Percentiles rank a stretch among this genome's conserved stretches.
Evolutionary conservation across 2,113 vertebrate genomes (phyloP).

Genomic region (Numida meleagris): DNA sequence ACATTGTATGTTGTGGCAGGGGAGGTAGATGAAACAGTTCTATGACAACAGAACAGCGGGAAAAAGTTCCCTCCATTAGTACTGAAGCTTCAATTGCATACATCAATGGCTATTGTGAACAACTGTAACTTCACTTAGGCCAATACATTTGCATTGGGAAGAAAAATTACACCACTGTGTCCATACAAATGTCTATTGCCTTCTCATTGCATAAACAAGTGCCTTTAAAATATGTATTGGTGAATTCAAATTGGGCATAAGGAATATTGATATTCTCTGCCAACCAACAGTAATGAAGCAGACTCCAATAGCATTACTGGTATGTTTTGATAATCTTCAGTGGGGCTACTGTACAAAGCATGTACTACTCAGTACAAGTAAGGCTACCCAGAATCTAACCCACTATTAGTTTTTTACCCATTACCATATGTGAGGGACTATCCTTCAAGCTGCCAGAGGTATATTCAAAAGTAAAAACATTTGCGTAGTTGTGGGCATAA

Average conservation of each 20-base stretch:
- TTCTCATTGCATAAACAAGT: not conserved
- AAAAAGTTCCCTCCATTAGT: conserved; percentile 40
- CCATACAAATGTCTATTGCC: not conserved
- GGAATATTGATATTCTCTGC: not conserved
- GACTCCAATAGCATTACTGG: rapidly evolving
- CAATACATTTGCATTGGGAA: not conserved
- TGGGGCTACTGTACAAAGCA: rapidly evolving
- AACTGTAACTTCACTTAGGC: not conserved
- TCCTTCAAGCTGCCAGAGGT: not conserved
- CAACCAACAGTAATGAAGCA: not conserved
- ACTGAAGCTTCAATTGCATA: not conserved
- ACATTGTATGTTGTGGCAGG: not conserved
- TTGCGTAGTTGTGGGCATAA: not conserved
- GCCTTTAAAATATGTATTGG: not conserved
- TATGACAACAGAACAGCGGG: not conserved
- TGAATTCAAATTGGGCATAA: not conserved
- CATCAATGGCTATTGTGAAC: conserved; percentile 32
- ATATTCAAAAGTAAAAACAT: not conserved
- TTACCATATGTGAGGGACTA: not conserved
- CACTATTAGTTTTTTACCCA: not conserved
- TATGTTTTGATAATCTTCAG: not conserved
- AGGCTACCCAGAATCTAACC: not conserved
- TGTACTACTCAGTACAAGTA: not conserved
- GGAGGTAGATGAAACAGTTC: not conserved
- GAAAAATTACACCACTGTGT: not conserved